Percentiles rank a stretch among this genome's conserved stretches.
Conservation (phyloP, 2,888 invertebrate species). For the Zaprionus bogoriensis region DNA sequence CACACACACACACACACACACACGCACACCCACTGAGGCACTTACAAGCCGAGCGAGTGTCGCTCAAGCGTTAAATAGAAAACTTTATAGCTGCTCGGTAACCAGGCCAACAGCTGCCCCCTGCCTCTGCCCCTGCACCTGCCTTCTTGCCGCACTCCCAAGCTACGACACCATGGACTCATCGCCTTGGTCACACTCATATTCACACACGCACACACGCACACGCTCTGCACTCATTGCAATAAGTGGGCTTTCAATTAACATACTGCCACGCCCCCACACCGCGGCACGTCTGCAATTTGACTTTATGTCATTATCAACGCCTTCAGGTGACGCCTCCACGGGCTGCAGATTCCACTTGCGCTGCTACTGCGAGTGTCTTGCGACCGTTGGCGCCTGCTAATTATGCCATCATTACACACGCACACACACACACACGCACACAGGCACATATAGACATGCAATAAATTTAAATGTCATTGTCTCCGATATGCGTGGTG, state of each 20-base stretch:
- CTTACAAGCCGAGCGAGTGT: slow-evolving; percentile 19
- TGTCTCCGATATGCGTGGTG: slow-evolving; percentile 36
- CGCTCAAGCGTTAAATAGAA: slow-evolving; percentile 76
- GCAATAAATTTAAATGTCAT: slow-evolving; percentile 54
- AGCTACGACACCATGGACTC: slow-evolving; percentile 17
- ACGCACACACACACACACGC: slow-evolving; percentile 20
- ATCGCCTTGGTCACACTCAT: slow-evolving; percentile 16
- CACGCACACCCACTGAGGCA: background rate
- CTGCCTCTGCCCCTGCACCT: background rate
- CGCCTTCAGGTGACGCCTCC: slow-evolving; percentile 31
- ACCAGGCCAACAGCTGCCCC: slow-evolving; percentile 24
- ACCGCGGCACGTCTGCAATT: slow-evolving; percentile 47
- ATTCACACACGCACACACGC: slow-evolving; percentile 6
- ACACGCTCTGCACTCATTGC: slow-evolving; percentile 42
- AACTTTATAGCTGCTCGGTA: slow-evolving; percentile 58
- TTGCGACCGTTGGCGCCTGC: slow-evolving; percentile 61
- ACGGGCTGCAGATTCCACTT: slow-evolving; percentile 6
- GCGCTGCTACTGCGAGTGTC: slow-evolving; percentile 9
- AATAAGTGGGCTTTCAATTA: slow-evolving; percentile 75
- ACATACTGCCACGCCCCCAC: slow-evolving; percentile 38
- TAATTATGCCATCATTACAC: slow-evolving; percentile 79
- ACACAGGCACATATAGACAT: slow-evolving; percentile 7
- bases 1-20: slow-evolving; percentile 5
- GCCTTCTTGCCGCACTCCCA: background rate
- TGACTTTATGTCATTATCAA: slow-evolving; percentile 72